phyloP scores from a whole-genome alignment of 2,888 invertebrate genomes.

The Pinctada fucata region DNA sequence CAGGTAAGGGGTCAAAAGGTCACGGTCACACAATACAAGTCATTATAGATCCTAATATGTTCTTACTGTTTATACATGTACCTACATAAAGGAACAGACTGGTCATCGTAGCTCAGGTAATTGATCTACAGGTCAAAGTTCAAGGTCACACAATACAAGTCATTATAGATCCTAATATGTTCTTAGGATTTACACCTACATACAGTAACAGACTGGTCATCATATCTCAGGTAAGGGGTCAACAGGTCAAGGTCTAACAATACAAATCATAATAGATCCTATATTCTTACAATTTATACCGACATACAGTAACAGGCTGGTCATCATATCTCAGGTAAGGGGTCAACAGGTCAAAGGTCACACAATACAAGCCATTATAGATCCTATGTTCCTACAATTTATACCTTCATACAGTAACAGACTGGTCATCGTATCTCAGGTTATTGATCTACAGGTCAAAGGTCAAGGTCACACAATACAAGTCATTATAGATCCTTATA shows the following conservation, averaged over 20 bases:
- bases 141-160: constrained; percentile 82
- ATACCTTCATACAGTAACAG: not conserved
- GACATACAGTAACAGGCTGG: constrained; percentile 90
- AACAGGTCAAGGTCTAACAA: constrained; percentile 77
- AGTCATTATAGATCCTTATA: constrained; percentile 84
- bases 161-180: constrained; percentile 85
- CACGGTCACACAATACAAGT: constrained; percentile 82
- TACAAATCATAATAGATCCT: constrained; percentile 87
- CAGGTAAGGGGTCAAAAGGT: constrained; percentile 77
- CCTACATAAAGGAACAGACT: constrained; percentile 92
- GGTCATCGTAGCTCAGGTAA: constrained; percentile 87
- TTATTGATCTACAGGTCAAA: too few relatives aligned
- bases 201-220: constrained; percentile 91
- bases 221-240: constrained; percentile 82
- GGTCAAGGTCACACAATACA: constrained; percentile 81
- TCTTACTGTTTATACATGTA: constrained; percentile 90
- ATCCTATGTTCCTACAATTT: not conserved
- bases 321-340: constrained; percentile 88
- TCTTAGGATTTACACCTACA: constrained; percentile 92
- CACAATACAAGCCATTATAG: not conserved
- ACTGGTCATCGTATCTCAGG: not conserved
- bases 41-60: constrained; percentile 86
- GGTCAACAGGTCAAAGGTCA: constrained; percentile 79
- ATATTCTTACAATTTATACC: constrained; percentile 92
- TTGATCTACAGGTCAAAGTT: not conserved